Conservation (phyloP, 2,797 vertebrate species). For the Synaphobranchus kaupii region DNA sequence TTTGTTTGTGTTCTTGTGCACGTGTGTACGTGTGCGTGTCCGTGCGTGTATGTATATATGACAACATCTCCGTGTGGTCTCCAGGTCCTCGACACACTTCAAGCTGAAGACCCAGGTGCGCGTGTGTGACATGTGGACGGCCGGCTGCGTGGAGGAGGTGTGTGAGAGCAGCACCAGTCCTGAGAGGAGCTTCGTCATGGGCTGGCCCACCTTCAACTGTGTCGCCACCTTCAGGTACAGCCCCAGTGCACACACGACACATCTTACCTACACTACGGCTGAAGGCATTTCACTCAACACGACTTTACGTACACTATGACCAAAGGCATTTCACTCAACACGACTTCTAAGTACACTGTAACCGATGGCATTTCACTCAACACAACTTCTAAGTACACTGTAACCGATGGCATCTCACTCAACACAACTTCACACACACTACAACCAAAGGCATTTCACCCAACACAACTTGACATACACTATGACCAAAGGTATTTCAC, state of each 20-base stretch:
- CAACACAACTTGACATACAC: too few species aligned
- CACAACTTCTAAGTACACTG: too few species aligned
- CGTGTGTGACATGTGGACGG: conserved; percentile 91
- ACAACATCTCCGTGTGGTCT: neutral
- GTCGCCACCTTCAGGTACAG: conserved; percentile 91
- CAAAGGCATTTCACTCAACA: too few species aligned
- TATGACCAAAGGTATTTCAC: too few species aligned
- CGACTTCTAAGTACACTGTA: neutral
- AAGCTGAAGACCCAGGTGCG: conserved; percentile 83
- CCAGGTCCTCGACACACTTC: conserved; percentile 83
- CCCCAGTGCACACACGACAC: too few species aligned
- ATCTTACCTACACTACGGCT: neutral
- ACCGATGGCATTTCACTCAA: neutral
- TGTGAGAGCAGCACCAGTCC: conserved; percentile 86
- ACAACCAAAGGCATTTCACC: too few species aligned
- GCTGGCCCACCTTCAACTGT: conserved; percentile 93
- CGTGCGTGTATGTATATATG: neutral
- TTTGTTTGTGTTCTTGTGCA: neutral
- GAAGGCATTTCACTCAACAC: neutral
- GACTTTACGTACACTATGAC: too few species aligned
- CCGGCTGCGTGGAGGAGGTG: conserved; percentile 89
- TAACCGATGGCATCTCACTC: too few species aligned
- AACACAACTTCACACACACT: too few species aligned
- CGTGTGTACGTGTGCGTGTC: conserved; percentile 29
- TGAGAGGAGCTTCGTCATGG: conserved; percentile 87